Evolutionary conservation across 2,113 vertebrate species (phyloP).

Genomic region (Salvelinus sp.): DNA sequence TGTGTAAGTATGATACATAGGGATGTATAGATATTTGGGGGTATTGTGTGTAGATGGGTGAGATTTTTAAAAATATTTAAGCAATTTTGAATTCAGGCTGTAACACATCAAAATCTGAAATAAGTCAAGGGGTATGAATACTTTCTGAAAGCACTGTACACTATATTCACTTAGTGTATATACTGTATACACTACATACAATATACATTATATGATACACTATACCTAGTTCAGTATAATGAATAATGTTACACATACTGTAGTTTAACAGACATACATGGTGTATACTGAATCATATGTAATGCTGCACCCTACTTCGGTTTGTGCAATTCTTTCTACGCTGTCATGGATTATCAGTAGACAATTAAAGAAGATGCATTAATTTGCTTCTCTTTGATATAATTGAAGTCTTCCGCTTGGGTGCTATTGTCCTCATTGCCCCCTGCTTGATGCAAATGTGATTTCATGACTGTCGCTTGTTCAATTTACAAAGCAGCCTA

Average conservation of each 20-base stretch:
- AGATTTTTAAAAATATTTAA: no score
- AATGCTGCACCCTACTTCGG: conserved; percentile 13
- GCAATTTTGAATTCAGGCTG: no score
- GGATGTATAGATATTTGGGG: no score
- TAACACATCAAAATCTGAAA: no score
- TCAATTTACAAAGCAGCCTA: conserved; percentile 51
- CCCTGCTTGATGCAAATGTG: conserved; percentile 52
- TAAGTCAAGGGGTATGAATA: no score
- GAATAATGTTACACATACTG: background rate
- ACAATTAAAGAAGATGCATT: conserved; percentile 59
- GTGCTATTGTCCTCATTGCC: conserved; percentile 56
- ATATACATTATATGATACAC: background rate
- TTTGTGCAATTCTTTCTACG: conserved; percentile 21
- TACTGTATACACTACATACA: background rate
- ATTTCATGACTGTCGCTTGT: conserved; percentile 45
- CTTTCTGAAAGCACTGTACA: no score
- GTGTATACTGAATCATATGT: conserved; percentile 12
- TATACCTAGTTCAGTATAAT: background rate
- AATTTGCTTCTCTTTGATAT: conserved; percentile 65
- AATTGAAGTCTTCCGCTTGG: conserved; percentile 64
- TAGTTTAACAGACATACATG: conserved; percentile 12
- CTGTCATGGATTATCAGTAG: conserved; percentile 39
- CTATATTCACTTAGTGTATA: no score
- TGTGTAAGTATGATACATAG: background rate
- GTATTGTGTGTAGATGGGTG: no score